Evolutionary conservation across 2,113 vertebrate species (phyloP).

Genomic region (Leptobrachium ailaonicum): DNA sequence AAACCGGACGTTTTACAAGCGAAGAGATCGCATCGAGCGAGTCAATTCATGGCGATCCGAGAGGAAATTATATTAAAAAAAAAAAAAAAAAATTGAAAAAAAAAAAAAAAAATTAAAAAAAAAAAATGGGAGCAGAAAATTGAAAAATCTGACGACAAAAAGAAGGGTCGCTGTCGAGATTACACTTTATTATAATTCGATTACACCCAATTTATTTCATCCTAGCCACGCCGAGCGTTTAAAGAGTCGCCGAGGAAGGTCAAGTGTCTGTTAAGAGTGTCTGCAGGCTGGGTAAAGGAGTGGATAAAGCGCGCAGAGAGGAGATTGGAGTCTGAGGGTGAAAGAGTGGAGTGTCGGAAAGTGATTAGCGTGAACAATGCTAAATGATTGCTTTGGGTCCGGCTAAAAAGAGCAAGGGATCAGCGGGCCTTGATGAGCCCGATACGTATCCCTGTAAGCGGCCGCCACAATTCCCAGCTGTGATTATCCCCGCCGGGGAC

Average conservation of each 20-base stretch:
- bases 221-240: background rate
- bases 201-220: background rate
- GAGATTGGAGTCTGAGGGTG: background rate
- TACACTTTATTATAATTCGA: background rate
- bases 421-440: constrained; percentile 2
- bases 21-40: background rate
- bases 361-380: constrained; percentile 17
- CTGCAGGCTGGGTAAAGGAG: too few relatives aligned
- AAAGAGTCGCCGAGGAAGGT: background rate
- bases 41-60: background rate
- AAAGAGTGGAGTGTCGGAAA: background rate
- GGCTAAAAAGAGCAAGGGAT: constrained; percentile 28
- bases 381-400: constrained; percentile 16
- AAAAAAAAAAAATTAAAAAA: too few relatives aligned
- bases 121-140: background rate
- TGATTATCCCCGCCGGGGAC: background rate
- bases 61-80: background rate
- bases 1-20: background rate
- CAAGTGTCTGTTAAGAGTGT: background rate
- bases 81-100: background rate
- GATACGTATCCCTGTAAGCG: constrained; percentile 2
- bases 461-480: background rate
- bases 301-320: too few relatives aligned
- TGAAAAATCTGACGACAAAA: background rate
- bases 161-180: background rate